Percentiles rank a stretch among this genome's conserved stretches.
Conservation (phyloP, 2,888 invertebrate genomes). For the Drosophila colorata region DNA sequence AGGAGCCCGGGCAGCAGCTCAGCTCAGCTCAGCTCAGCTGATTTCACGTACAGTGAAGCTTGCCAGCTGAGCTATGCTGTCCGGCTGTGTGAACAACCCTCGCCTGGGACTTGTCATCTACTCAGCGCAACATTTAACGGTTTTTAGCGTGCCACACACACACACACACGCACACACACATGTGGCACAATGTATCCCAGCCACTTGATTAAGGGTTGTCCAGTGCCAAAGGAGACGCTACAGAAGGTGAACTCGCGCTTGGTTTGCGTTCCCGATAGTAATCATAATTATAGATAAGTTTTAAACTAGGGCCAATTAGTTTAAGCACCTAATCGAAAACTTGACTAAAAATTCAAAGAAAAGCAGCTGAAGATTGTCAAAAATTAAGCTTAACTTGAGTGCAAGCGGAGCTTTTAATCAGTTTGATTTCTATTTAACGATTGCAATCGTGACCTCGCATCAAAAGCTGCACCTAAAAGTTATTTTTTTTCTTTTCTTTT, state of each 20-base stretch:
- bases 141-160: slow-evolving; percentile 7
- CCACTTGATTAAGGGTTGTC: slow-evolving; percentile 42
- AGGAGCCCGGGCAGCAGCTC: background rate
- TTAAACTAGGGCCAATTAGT: slow-evolving; percentile 18
- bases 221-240: slow-evolving; percentile 35
- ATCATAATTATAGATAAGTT: slow-evolving; percentile 34
- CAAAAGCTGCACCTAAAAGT: no score
- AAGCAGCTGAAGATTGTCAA: background rate
- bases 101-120: slow-evolving; percentile 4
- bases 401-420: no score
- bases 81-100: slow-evolving; percentile 40
- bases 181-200: background rate
- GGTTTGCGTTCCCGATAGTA: slow-evolving; percentile 8
- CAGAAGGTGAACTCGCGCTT: slow-evolving; percentile 26
- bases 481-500: no score
- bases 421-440: no score
- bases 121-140: background rate
- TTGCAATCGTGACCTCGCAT: no score
- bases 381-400: no score
- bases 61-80: slow-evolving; percentile 10
- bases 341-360: background rate
- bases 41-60: slow-evolving; percentile 43
- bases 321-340: slow-evolving; percentile 2
- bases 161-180: slow-evolving; percentile 6
- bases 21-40: slow-evolving; percentile 38